Evolutionary conservation across 2,797 vertebrate genomes (phyloP).

Genomic region (Peromyscus nudipes): DNA sequence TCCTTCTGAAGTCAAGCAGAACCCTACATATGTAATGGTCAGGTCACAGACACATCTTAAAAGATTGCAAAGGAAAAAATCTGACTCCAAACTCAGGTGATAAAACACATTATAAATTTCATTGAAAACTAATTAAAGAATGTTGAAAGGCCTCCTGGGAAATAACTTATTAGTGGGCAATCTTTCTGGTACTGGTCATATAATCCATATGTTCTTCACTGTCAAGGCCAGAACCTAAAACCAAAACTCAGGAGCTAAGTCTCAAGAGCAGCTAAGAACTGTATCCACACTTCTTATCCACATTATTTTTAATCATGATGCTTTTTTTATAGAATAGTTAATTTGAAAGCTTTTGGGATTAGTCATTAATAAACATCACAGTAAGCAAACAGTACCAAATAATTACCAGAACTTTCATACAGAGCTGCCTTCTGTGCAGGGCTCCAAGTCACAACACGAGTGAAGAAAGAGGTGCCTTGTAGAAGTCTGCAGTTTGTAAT

Average conservation of each 20-base stretch:
- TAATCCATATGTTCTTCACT: neutral
- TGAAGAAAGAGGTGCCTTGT: neutral
- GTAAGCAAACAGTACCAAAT: neutral
- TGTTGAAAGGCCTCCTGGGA: neutral
- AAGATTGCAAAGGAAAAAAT: neutral
- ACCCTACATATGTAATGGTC: neutral
- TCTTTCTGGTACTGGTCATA: neutral
- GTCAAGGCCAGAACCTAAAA: neutral
- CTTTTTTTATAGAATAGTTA: constrained; percentile 9
- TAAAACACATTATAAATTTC: neutral
- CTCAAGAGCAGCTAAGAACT: constrained; percentile 17
- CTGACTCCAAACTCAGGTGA: constrained; percentile 18
- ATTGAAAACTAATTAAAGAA: constrained; percentile 6
- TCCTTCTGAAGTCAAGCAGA: constrained; percentile 30
- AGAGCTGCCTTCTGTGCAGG: neutral
- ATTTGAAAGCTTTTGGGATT: constrained; percentile 17
- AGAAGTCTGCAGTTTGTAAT: neutral
- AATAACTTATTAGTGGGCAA: neutral
- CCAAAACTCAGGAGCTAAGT: neutral
- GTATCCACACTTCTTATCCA: neutral
- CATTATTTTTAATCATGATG: neutral
- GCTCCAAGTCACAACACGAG: neutral
- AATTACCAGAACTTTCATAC: neutral
- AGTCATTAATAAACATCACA: neutral
- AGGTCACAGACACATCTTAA: constrained; percentile 3